Conservation (phyloP, 2,888 invertebrate genomes). For the Alentia gelatinosa region DNA sequence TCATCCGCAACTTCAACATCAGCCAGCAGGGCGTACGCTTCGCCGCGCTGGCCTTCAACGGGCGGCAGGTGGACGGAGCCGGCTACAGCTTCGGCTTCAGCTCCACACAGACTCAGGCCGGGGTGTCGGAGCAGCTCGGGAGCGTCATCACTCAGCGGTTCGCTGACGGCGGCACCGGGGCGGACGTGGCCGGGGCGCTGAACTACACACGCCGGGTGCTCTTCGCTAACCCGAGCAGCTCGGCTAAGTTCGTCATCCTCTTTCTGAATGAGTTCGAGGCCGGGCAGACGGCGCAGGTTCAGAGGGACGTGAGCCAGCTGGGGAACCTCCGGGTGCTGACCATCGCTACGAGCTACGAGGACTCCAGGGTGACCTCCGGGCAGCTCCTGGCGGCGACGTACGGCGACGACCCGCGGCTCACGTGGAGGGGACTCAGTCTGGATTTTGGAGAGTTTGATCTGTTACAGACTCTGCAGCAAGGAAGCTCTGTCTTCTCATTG, state of each 20-base stretch:
- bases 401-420: background rate
- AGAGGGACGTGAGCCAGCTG: background rate
- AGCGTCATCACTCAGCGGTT: background rate
- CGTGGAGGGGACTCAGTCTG: background rate
- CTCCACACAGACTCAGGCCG: background rate
- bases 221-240: background rate
- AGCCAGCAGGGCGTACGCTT: background rate
- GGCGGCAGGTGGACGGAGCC: background rate
- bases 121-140: background rate
- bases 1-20: constrained; percentile 16
- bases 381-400: background rate
- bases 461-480: constrained; percentile 9
- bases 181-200: background rate
- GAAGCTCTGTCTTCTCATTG: constrained; percentile 10
- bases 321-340: background rate
- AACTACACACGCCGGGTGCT: background rate
- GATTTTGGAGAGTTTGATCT: constrained; percentile 27
- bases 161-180: background rate
- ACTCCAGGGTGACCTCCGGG: background rate
- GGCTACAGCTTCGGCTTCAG: background rate
- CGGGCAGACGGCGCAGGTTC: background rate
- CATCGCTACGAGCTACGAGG: background rate
- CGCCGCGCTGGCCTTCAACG: constrained; percentile 1
- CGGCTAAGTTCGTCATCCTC: constrained; percentile 9
- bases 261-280: background rate